Conservation (phyloP, 2,113 vertebrate genomes). For the Irena cyanogastra region DNA sequence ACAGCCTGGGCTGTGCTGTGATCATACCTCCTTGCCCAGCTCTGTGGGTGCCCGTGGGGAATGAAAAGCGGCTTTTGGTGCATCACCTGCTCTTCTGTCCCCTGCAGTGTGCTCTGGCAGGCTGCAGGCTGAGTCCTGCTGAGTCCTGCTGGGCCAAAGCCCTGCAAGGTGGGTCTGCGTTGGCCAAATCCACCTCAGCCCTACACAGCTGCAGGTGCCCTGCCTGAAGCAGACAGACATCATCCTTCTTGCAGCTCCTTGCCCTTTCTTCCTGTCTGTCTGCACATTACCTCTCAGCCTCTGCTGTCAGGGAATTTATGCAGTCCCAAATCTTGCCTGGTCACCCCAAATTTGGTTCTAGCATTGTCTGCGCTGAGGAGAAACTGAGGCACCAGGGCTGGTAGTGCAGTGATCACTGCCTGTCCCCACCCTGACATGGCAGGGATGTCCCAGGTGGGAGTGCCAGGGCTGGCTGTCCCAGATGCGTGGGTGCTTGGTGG, state of each 20-base stretch:
- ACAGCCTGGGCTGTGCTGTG: neutral
- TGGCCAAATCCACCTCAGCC: neutral
- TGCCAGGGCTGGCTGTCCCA: neutral
- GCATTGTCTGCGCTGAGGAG: neutral
- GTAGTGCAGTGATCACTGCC: neutral
- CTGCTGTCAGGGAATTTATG: neutral
- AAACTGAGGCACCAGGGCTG: neutral
- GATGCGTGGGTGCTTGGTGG: neutral
- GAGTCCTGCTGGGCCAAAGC: neutral
- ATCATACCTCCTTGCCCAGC: neutral
- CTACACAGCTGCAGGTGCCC: rapidly evolving
- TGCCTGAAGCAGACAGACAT: neutral
- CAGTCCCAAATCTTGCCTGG: neutral
- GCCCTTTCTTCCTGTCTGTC: neutral
- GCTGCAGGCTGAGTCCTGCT: neutral
- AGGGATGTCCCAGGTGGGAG: neutral
- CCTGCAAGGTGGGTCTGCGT: neutral
- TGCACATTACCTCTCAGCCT: neutral
- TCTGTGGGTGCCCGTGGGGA: neutral
- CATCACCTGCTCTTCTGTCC: neutral
- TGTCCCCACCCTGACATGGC: neutral
- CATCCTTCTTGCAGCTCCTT: neutral
- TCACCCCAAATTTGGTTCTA: rapidly evolving
- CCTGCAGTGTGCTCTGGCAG: rapidly evolving
- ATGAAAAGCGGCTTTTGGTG: neutral